Evolutionary conservation across 1,140 invertebrate species (phyloP).

Genomic region (Aphis craccivora): DNA sequence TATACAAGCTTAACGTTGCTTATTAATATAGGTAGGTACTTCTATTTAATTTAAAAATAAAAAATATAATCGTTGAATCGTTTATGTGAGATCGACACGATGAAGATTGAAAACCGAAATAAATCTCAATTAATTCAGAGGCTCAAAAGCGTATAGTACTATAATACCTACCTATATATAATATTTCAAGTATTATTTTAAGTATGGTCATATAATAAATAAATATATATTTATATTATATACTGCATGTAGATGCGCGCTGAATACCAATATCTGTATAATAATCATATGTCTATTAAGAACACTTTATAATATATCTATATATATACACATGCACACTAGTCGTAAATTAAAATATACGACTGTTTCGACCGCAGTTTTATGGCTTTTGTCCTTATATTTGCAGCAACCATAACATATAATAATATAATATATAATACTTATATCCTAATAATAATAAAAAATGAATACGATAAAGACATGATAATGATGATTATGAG

Average conservation of each 20-base stretch:
- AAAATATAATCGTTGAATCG: neutral
- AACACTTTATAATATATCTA: neutral
- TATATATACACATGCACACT: neutral
- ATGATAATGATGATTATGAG: conserved; percentile 17
- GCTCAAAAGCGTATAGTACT: neutral
- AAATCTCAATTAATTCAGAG: neutral
- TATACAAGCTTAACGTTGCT: neutral
- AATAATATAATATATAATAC: conserved; percentile 31
- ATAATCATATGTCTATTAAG: neutral
- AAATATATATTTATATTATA: neutral
- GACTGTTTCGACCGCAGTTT: conserved; percentile 25
- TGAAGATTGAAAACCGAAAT: neutral
- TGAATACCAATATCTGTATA: neutral
- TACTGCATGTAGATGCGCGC: neutral
- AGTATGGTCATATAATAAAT: neutral
- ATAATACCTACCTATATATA: neutral
- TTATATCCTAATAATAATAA: neutral
- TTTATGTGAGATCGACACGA: neutral
- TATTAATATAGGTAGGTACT: neutral
- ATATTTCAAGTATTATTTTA: conserved; percentile 2
- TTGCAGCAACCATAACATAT: neutral
- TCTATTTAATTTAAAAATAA: neutral
- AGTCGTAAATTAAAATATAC: conserved; percentile 50
- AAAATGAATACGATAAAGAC: conserved; percentile 23
- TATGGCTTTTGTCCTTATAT: conserved; percentile 38